phyloP scores from a whole-genome alignment of 2,113 vertebrate genomes.

The Nyctibius bracteatus region DNA sequence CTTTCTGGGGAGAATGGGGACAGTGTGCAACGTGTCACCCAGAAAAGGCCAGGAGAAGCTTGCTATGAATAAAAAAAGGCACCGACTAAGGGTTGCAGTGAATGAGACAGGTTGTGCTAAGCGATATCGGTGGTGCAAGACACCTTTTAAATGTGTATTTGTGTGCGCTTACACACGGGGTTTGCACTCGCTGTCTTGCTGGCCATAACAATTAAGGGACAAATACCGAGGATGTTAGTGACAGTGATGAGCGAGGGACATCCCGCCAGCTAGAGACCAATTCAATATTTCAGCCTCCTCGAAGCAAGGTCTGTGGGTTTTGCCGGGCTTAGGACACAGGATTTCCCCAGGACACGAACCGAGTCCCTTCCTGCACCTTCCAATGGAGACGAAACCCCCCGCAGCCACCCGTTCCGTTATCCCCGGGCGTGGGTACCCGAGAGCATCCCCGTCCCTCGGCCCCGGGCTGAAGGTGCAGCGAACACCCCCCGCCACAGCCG shows the following conservation, averaged over 20 bases:
- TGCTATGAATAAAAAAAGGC: background rate
- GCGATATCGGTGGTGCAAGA: accelerated
- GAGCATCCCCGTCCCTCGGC: background rate
- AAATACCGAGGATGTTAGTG: background rate
- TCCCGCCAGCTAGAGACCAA: background rate
- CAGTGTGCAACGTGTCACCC: accelerated
- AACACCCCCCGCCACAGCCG: too few relatives aligned
- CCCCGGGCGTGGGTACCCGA: too few relatives aligned
- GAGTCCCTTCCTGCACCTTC: background rate
- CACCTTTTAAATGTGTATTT: background rate
- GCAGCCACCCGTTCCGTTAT: background rate
- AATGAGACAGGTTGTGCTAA: background rate
- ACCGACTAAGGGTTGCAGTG: background rate
- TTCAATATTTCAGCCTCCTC: background rate
- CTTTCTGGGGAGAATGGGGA: background rate
- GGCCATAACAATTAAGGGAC: background rate
- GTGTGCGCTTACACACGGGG: background rate
- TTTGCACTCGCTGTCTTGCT: background rate
- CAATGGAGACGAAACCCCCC: background rate
- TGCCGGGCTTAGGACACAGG: accelerated
- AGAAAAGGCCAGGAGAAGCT: background rate
- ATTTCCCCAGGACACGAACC: background rate
- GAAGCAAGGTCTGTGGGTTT: background rate
- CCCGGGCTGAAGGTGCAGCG: background rate
- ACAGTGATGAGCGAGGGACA: background rate